phyloP scores from a whole-genome alignment of 2,888 invertebrate species.

The Drosophila pseudotakahashii region DNA sequence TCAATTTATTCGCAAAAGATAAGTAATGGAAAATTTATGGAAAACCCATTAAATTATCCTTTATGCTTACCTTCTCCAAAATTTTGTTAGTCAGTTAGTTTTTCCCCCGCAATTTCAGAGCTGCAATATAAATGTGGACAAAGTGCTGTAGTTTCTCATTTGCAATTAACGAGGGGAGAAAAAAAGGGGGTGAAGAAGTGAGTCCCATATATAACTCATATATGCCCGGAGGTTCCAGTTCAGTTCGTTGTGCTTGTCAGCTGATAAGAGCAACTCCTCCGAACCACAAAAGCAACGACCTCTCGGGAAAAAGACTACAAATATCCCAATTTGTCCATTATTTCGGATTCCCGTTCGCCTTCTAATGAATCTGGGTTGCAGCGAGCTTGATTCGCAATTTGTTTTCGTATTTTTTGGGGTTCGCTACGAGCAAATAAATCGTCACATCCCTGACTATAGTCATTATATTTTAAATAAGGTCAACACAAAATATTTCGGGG shows the following conservation, averaged over 20 bases:
- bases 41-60: background rate
- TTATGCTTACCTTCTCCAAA: background rate
- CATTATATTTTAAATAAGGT: slow-evolving; percentile 69
- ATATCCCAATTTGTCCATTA: slow-evolving; percentile 23
- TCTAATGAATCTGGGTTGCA: slow-evolving; percentile 10
- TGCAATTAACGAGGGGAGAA: slow-evolving; percentile 3
- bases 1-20: no score
- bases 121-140: slow-evolving; percentile 12
- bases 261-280: slow-evolving; percentile 18
- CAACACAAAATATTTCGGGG: slow-evolving; percentile 48
- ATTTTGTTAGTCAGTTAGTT: background rate
- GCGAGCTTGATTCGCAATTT: slow-evolving; percentile 38
- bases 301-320: background rate
- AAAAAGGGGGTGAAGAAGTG: background rate
- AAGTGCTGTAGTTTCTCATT: slow-evolving; percentile 1
- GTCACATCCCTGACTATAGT: slow-evolving; percentile 19
- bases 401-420: slow-evolving; percentile 31
- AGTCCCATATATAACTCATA: slow-evolving; percentile 14
- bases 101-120: background rate
- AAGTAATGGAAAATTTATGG: no score
- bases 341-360: slow-evolving; percentile 10
- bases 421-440: slow-evolving; percentile 32
- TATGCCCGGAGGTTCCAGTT: slow-evolving; percentile 10
- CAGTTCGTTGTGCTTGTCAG: slow-evolving; percentile 8
- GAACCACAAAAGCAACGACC: slow-evolving; percentile 3